Evolutionary conservation across 2,113 vertebrate species (phyloP).

Genomic region (Pampusana beccarii): DNA sequence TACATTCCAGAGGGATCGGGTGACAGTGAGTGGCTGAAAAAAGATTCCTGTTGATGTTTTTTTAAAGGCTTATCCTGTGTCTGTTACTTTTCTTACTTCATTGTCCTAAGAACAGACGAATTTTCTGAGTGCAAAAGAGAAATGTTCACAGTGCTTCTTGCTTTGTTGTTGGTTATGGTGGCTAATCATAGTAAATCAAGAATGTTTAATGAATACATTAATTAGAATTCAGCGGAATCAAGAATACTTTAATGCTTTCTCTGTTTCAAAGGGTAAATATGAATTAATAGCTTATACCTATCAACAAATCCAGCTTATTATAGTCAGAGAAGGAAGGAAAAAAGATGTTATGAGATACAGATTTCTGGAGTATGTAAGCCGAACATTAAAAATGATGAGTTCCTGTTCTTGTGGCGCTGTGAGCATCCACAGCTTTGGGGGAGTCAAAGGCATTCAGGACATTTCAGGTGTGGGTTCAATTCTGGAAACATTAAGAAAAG

Average conservation of each 20-base stretch:
- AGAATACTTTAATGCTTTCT: background rate
- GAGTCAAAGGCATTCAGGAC: background rate
- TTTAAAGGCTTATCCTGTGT: background rate
- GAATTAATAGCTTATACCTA: background rate
- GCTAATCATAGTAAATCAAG: background rate
- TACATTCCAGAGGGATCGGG: background rate
- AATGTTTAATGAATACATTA: background rate
- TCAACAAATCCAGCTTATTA: background rate
- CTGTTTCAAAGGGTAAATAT: background rate
- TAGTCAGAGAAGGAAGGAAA: background rate
- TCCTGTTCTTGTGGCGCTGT: rapidly evolving
- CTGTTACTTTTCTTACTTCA: background rate
- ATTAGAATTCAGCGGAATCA: background rate
- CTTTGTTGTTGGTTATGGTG: background rate
- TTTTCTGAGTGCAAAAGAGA: background rate
- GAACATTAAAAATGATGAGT: background rate
- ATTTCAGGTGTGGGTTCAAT: background rate
- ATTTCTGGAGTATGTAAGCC: background rate
- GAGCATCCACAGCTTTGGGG: background rate
- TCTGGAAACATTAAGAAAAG: background rate
- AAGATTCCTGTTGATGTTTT: background rate
- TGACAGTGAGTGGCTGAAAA: background rate
- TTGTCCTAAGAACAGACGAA: background rate
- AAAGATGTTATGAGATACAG: background rate
- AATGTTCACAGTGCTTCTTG: background rate